phyloP scores from a whole-genome alignment of 2,113 vertebrate genomes.

The Periophthalmus modestus region DNA sequence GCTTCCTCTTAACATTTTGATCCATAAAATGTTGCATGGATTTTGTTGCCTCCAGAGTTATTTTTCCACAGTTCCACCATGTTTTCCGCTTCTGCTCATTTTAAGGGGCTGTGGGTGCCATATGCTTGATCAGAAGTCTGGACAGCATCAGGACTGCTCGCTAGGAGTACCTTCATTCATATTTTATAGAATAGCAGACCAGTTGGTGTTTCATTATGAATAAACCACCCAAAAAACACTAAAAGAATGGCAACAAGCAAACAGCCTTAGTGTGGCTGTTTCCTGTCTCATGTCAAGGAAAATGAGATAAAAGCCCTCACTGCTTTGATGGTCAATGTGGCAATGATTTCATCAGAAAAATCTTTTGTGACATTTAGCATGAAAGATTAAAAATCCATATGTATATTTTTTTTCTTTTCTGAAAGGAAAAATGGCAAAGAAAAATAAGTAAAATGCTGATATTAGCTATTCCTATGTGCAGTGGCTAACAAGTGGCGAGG shows the following conservation, averaged over 20 bases:
- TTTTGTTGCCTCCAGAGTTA: slow-evolving; percentile 32
- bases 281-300: not conserved
- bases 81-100: slow-evolving; percentile 30
- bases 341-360: slow-evolving; percentile 4
- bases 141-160: slow-evolving; percentile 11
- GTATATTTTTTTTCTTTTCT: not conserved
- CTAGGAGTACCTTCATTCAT: slow-evolving; percentile 32
- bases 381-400: not conserved
- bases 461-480: not conserved
- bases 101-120: slow-evolving; percentile 33
- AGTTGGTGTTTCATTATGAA: slow-evolving; percentile 36
- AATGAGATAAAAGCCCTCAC: not conserved
- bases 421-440: not conserved
- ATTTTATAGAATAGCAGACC: slow-evolving; percentile 26
- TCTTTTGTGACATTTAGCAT: not conserved
- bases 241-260: not conserved
- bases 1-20: slow-evolving; percentile 11
- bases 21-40: slow-evolving; percentile 19
- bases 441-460: not conserved
- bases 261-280: not conserved
- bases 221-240: slow-evolving; percentile 1
- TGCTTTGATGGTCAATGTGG: not conserved
- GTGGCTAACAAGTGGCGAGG: not conserved
- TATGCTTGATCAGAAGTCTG: slow-evolving; percentile 13
- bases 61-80: slow-evolving; percentile 24